phyloP scores from a whole-genome alignment of 2,113 vertebrate species.

The Pao palembangensis region DNA sequence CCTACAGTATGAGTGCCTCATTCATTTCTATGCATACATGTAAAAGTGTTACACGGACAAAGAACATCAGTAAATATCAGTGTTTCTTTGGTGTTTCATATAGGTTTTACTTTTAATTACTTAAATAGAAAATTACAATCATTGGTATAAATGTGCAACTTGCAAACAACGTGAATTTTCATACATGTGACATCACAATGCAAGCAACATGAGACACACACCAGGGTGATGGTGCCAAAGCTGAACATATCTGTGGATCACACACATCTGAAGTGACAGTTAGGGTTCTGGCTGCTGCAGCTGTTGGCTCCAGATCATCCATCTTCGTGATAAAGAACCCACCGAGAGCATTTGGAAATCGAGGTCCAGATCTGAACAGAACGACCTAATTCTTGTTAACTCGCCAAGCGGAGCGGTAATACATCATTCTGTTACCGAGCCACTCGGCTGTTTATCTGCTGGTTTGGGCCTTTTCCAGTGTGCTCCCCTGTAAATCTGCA shows the following conservation, averaged over 20 bases:
- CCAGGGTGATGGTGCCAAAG: constrained; percentile 21
- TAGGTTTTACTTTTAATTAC: constrained; percentile 65
- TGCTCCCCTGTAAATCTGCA: neutral
- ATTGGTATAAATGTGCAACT: constrained; percentile 81
- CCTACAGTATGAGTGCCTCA: no score
- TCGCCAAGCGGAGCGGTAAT: constrained; percentile 29
- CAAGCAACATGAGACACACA: constrained; percentile 65
- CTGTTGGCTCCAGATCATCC: constrained; percentile 11
- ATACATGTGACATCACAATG: constrained; percentile 71
- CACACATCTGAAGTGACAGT: constrained; percentile 25
- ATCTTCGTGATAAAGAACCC: neutral
- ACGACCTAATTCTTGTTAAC: constrained; percentile 25
- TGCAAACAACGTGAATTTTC: constrained; percentile 73
- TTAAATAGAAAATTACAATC: constrained; percentile 83
- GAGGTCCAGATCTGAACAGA: constrained; percentile 28
- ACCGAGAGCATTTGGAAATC: constrained; percentile 25
- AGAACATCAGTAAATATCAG: constrained; percentile 41
- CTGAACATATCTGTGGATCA: constrained; percentile 41
- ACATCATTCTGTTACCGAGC: constrained; percentile 33
- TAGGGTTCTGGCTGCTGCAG: neutral
- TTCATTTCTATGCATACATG: no score
- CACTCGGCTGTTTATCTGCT: constrained; percentile 35
- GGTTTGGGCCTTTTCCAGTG: constrained; percentile 13
- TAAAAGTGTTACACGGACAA: no score
- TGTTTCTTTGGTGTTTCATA: constrained; percentile 52